Evolutionary conservation across 2,888 invertebrate genomes (phyloP).

Genomic region (Chrysolina americana): DNA sequence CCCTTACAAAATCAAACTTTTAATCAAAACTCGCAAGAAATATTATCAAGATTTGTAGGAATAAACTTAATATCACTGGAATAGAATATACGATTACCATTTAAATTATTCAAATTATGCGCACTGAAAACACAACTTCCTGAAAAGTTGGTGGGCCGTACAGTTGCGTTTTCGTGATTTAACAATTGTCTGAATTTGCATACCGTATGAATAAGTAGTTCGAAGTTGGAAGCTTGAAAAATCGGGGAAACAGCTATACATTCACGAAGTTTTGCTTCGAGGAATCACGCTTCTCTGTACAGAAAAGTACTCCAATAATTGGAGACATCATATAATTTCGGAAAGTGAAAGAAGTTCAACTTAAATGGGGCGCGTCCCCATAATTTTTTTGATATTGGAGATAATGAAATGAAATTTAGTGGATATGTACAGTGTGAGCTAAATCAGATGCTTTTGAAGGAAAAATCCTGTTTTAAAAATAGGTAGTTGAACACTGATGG

Average conservation of each 20-base stretch:
- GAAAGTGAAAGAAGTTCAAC: no score
- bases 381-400: no score
- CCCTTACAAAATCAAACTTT: no score
- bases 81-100: background rate
- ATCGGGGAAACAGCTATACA: background rate
- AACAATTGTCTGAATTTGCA: constrained; percentile 1
- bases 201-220: background rate
- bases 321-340: no score
- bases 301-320: background rate
- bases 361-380: no score
- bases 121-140: constrained; percentile 3
- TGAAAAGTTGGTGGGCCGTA: background rate
- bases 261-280: background rate
- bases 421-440: no score
- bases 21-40: no score
- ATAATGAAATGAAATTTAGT: no score
- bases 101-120: background rate
- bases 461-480: no score
- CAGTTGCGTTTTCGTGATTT: constrained; percentile 2
- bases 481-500: no score
- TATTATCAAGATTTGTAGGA: no score
- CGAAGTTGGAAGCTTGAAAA: background rate
- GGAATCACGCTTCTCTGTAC: background rate
- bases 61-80: background rate
- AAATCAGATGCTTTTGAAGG: no score